Percentiles rank a stretch among this genome's conserved stretches.
Evolutionary conservation across 92 coral and sea anemone genomes (phyloP).

Genomic region (Plumapathes pennacea): DNA sequence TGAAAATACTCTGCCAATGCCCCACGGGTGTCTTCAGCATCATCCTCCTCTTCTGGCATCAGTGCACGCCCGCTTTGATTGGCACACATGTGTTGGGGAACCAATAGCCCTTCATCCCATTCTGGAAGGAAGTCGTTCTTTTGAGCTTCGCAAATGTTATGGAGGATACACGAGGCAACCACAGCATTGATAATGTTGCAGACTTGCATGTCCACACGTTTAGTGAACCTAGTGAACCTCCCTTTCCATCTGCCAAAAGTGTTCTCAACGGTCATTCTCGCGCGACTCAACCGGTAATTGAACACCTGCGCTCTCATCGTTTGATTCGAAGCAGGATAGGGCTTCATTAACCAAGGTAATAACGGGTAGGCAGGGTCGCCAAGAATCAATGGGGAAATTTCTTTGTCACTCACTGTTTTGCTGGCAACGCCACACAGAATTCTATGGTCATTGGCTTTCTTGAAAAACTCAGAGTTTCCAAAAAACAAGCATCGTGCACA

Average conservation of each 20-base stretch:
- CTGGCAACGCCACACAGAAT: slow-evolving; percentile 23
- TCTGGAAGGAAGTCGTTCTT: slow-evolving; percentile 24
- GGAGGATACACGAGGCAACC: slow-evolving; percentile 31
- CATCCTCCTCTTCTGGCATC: not conserved
- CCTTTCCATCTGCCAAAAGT: slow-evolving; percentile 62
- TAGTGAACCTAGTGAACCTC: slow-evolving; percentile 24
- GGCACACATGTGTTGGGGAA: not conserved
- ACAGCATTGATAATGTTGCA: slow-evolving; percentile 9
- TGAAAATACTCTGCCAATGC: slow-evolving; percentile 30
- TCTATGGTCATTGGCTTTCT: slow-evolving; percentile 17
- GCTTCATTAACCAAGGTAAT: slow-evolving; percentile 53
- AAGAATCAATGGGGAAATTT: slow-evolving; percentile 25
- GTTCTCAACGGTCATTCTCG: slow-evolving; percentile 54
- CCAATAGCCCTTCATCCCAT: slow-evolving; percentile 8
- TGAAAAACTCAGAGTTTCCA: slow-evolving; percentile 34
- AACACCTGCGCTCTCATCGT: slow-evolving; percentile 24
- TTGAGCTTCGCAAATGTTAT: slow-evolving; percentile 29
- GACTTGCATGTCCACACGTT: slow-evolving; percentile 41
- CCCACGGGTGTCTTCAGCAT: slow-evolving; percentile 15
- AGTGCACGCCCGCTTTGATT: not conserved
- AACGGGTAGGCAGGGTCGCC: slow-evolving; percentile 62
- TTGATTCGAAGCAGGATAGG: slow-evolving; percentile 20
- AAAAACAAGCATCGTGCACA: slow-evolving; percentile 54
- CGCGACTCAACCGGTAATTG: slow-evolving; percentile 41
- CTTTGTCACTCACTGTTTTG: slow-evolving; percentile 19